Percentiles rank a stretch among this genome's conserved stretches.
Evolutionary conservation across 2,888 invertebrate species (phyloP).

Genomic region (Luperina testacea): DNA sequence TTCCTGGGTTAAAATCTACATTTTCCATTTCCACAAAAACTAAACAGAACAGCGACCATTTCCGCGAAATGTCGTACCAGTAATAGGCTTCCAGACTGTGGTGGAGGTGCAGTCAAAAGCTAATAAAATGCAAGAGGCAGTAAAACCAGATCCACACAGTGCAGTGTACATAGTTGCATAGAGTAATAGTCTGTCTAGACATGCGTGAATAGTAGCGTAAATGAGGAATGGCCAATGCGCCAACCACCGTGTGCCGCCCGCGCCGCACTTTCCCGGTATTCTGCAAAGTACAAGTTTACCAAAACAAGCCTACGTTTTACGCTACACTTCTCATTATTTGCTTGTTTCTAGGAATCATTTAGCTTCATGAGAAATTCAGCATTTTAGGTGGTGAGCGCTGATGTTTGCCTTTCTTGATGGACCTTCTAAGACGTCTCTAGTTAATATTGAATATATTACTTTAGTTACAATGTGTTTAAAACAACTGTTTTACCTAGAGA

Average conservation of each 20-base stretch:
- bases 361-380: slow-evolving; percentile 6
- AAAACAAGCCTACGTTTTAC: slow-evolving; percentile 24
- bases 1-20: slow-evolving; percentile 21
- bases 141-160: slow-evolving; percentile 37
- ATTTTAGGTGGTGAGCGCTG: background rate
- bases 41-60: slow-evolving; percentile 20
- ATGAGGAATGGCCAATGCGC: slow-evolving; percentile 51
- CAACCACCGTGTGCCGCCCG: slow-evolving; percentile 9
- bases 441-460: background rate
- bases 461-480: background rate
- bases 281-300: slow-evolving; percentile 18
- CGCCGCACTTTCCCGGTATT: slow-evolving; percentile 38
- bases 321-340: slow-evolving; percentile 13
- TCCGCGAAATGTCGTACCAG: slow-evolving; percentile 34
- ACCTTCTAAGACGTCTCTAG: background rate
- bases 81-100: slow-evolving; percentile 34
- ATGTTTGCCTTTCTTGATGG: background rate
- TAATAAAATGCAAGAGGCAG: slow-evolving; percentile 56
- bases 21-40: slow-evolving; percentile 39
- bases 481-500: background rate
- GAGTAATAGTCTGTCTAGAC: slow-evolving; percentile 74
- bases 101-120: slow-evolving; percentile 49
- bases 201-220: slow-evolving; percentile 73
- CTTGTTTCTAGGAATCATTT: slow-evolving; percentile 5
- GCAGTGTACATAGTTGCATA: slow-evolving; percentile 38